phyloP scores from a whole-genome alignment of 2,113 vertebrate genomes.

The Oryzias woworae region DNA sequence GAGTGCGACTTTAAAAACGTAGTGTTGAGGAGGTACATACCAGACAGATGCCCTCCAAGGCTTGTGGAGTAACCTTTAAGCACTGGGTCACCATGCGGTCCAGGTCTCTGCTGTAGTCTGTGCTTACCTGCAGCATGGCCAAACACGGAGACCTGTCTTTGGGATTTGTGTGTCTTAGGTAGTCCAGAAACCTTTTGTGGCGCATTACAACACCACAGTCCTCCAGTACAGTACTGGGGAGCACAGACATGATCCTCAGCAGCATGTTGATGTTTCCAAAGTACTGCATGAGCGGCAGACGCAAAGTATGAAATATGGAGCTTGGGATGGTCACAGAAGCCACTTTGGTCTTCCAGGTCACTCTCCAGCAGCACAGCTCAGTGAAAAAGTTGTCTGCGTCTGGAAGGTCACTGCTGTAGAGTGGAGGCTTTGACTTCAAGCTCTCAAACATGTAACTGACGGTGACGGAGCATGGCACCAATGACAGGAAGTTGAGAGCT shows the following conservation, averaged over 20 bases:
- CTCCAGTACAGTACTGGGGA: conserved; percentile 90
- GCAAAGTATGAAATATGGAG: conserved; percentile 90
- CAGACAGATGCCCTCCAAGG: conserved; percentile 79
- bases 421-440: conserved; percentile 90
- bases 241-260: conserved; percentile 88
- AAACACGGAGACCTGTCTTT: conserved; percentile 85
- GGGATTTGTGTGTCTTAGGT: conserved; percentile 83
- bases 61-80: conserved; percentile 78
- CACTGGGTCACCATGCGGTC: conserved; percentile 81
- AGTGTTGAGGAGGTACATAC: conserved; percentile 53
- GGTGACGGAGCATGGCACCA: conserved; percentile 93
- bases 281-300: conserved; percentile 91
- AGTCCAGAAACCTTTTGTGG: conserved; percentile 85
- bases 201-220: conserved; percentile 85
- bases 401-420: conserved; percentile 90
- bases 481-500: conserved; percentile 91
- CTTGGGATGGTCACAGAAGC: conserved; percentile 90
- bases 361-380: conserved; percentile 95
- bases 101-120: conserved; percentile 77
- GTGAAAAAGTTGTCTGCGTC: conserved; percentile 93
- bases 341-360: conserved; percentile 96
- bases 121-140: conserved; percentile 83
- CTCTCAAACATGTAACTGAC: conserved; percentile 83
- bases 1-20: neutral
- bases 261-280: conserved; percentile 91